phyloP scores from a whole-genome alignment of 2,888 invertebrate genomes.

The Diaphora mendica region DNA sequence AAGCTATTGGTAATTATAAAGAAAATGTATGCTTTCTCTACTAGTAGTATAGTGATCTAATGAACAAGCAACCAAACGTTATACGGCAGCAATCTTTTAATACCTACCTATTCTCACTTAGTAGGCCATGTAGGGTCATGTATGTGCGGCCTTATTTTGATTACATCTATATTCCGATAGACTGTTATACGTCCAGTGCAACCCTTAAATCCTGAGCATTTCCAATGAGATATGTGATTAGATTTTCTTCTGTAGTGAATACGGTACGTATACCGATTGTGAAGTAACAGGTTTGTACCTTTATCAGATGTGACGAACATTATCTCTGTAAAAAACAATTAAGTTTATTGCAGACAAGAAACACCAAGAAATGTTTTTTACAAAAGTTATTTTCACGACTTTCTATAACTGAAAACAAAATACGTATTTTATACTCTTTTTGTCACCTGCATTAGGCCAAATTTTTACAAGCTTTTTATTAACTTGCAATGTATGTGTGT shows the following conservation, averaged over 20 bases:
- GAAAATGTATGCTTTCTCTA: not conserved
- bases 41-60: not conserved
- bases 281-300: slow-evolving; percentile 4
- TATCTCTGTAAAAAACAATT: slow-evolving; percentile 5
- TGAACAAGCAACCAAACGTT: not conserved
- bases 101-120: not conserved
- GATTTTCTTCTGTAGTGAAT: slow-evolving; percentile 6
- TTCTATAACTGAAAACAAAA: not conserved
- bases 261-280: slow-evolving; percentile 9
- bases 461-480: too few species aligned
- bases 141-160: not conserved
- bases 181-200: slow-evolving; percentile 4
- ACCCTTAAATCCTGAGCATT: not conserved
- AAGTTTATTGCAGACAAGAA: not conserved
- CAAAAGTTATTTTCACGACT: not conserved
- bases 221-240: slow-evolving; percentile 5
- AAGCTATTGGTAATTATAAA: not conserved
- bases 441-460: too few species aligned
- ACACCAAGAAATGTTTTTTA: not conserved
- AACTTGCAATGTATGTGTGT: too few species aligned
- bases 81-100: not conserved
- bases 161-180: not conserved
- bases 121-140: not conserved
- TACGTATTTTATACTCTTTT: too few species aligned
- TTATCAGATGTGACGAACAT: slow-evolving; percentile 3